Evolutionary conservation across 1,140 invertebrate species (phyloP), one percentile per base, ranked within the genome.

Genomic region (Listronotus oregonensis): DNA sequence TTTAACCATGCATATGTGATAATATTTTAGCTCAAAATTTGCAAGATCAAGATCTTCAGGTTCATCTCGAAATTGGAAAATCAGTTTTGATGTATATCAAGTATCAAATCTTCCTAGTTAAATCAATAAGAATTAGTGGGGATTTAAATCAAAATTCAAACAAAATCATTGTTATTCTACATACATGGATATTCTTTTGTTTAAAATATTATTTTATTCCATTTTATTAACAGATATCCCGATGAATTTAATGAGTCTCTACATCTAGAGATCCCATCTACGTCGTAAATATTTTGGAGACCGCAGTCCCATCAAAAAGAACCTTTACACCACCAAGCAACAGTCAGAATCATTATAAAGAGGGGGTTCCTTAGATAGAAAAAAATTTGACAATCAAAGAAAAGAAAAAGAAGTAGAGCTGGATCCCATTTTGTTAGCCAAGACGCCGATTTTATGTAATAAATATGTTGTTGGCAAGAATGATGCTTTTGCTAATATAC

Each of bases 381-480:
- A 77, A 62, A 75, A 78, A 44, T 18, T 43, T 27, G 47, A 42
- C 12, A 51, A 51, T 18, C 39, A 56, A 67, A n/a, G 39, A 10
- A 49, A 58, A 66, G 58, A 69, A 40, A 42, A 61, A 4, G 71
- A 71, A 9, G 70, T 71, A 47, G 78, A 79, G 8, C 37, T 79
- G 9, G 77, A 79, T 49, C 73, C 73, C 0, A 61, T 70, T 6
- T 8, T 70, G 15, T 73, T 80, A 47, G 81, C 83, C 34, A 83
- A 83, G 57, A 83, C 83, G 4, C 84, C 88, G 1, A 86, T 90
- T n/a, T 80, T 89, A 18, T 89, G 85, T 71, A 90, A 91, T 70
- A 87, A 85, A 71, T 90, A 90, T 73, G 89, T 87, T 0, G 73
- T 89, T 43, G 86, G 87, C 34, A 82, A 84, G 50, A 79, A 85